A percentile compares a stretch with the other conserved stretches of the same genome.
These are phyloP conservation scores for Dolichomitus sp. DNA, from an alignment of 2,888 invertebrate species.

Conservation along the genomic window DNA sequence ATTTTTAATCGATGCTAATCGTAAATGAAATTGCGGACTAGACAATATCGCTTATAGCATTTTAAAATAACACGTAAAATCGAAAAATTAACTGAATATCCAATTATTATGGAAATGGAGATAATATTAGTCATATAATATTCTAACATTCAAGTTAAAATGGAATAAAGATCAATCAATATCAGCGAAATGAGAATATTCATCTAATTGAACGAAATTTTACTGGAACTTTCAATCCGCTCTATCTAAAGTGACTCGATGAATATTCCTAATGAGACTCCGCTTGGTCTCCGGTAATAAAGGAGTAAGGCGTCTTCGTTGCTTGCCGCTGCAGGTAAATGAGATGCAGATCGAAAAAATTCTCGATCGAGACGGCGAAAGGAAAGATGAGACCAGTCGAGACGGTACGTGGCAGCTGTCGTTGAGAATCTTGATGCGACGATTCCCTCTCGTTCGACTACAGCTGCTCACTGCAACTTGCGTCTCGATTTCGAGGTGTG, in stretches of 20 bases:
- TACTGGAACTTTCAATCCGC: constrained; percentile 38
- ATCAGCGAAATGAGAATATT: constrained; percentile 31
- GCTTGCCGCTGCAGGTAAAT: constrained; percentile 56
- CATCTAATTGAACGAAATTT: constrained; percentile 53
- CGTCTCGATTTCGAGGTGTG: constrained; percentile 65
- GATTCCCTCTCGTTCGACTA: constrained; percentile 57
- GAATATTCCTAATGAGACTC: constrained; percentile 60
- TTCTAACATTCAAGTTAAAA: constrained; percentile 5
- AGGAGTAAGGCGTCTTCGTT: constrained; percentile 47
- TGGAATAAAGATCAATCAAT: constrained; percentile 36
- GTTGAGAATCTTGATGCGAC: constrained; percentile 67
- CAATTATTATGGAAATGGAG: constrained; percentile 7
- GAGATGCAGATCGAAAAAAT: constrained; percentile 64
- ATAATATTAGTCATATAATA: background rate
- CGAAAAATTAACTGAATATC: background rate
- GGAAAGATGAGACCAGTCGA: constrained; percentile 42
- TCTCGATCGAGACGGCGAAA: constrained; percentile 43
- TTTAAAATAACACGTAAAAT: background rate
- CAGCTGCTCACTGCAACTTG: constrained; percentile 65
- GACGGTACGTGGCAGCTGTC: constrained; percentile 66
- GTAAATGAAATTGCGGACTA: background rate
- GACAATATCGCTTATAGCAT: background rate
- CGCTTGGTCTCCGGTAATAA: constrained; percentile 39
- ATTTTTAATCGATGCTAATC: background rate
- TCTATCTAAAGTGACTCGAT: constrained; percentile 57